phyloP scores from a whole-genome alignment of 2,113 vertebrate species.

The Indri indri region DNA sequence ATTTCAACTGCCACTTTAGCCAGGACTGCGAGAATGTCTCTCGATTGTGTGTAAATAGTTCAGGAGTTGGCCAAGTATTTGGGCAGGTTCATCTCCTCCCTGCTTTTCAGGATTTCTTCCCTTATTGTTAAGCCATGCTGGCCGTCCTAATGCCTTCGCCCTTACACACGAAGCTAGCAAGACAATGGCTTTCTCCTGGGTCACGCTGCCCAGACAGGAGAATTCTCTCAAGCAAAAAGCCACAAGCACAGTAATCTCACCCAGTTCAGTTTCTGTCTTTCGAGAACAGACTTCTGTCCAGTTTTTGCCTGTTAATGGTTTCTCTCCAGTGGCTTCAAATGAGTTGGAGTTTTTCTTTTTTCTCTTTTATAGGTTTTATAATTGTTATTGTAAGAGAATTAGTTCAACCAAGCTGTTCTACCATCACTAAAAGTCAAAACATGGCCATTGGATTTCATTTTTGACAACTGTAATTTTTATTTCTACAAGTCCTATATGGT shows the following conservation, averaged over 20 bases:
- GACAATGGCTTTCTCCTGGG: neutral
- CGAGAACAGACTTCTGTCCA: neutral
- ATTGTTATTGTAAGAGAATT: neutral
- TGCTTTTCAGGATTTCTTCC: neutral
- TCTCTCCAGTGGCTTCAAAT: neutral
- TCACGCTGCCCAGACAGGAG: accelerated
- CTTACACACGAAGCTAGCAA: neutral
- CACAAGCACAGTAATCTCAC: neutral
- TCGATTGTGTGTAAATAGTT: neutral
- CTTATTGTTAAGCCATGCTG: neutral
- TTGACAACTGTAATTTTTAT: neutral
- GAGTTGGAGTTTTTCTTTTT: neutral
- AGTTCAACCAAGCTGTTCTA: neutral
- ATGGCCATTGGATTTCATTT: neutral
- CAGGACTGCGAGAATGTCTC: neutral
- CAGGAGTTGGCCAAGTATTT: neutral
- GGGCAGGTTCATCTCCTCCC: neutral
- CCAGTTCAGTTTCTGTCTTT: neutral
- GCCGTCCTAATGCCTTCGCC: neutral
- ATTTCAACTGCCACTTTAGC: neutral
- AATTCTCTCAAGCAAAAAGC: neutral
- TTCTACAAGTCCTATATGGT: neutral
- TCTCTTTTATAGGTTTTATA: neutral
- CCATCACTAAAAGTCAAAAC: neutral
- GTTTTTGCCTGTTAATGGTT: neutral